phyloP scores from a whole-genome alignment of 2,888 invertebrate genomes.

The Patella pellucida region DNA sequence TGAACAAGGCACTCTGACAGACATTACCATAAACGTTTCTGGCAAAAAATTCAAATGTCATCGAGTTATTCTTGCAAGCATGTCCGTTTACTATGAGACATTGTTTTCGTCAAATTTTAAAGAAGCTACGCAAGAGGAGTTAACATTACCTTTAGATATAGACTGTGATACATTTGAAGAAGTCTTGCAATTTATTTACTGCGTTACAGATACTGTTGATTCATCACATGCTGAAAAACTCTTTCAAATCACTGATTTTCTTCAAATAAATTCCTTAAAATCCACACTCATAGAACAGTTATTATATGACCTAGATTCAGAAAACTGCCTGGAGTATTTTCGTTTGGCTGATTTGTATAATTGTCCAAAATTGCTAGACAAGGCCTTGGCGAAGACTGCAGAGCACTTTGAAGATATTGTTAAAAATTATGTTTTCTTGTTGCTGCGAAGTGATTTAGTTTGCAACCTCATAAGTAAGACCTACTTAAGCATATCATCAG shows the following conservation, averaged over 20 bases:
- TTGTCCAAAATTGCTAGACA: background rate
- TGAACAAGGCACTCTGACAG: background rate
- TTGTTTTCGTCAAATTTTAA: background rate
- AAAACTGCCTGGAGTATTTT: background rate
- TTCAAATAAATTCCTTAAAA: background rate
- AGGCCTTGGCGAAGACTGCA: background rate
- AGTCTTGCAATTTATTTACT: background rate
- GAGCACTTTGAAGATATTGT: background rate
- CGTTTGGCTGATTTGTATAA: background rate
- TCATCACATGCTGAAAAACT: background rate
- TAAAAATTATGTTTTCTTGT: background rate
- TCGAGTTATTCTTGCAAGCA: background rate
- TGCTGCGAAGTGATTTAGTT: background rate
- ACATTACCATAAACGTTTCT: background rate
- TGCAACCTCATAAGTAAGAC: background rate
- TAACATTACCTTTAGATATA: background rate
- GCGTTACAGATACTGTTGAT: background rate
- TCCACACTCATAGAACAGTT: background rate
- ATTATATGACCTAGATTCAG: background rate
- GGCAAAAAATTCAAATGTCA: background rate
- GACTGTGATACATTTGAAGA: background rate
- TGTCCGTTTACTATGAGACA: constrained; percentile 1
- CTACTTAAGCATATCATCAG: background rate
- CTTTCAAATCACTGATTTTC: background rate
- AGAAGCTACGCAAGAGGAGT: background rate